These are phyloP conservation scores for Scomber scombrus DNA, from an alignment of 2,113 vertebrate genomes.

Conservation along the genomic window DNA sequence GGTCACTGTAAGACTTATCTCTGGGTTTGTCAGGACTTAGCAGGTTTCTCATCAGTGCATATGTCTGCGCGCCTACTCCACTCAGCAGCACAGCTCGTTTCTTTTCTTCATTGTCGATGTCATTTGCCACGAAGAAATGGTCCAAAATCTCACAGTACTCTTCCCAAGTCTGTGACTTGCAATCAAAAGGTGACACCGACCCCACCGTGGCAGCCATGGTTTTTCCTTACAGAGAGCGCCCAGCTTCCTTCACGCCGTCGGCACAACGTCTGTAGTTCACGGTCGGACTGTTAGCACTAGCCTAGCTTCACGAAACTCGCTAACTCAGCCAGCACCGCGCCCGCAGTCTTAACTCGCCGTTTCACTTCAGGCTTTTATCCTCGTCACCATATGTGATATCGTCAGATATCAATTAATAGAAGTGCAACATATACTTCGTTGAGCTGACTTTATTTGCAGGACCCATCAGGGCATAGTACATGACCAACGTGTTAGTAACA, in stretches of 20 bases:
- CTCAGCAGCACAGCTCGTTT: constrained; percentile 32
- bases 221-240: neutral
- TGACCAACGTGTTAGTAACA: too few species aligned
- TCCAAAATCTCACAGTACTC: constrained; percentile 36
- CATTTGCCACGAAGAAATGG: constrained; percentile 31
- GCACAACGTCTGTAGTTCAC: too few species aligned
- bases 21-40: constrained; percentile 19
- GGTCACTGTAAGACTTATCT: constrained; percentile 8
- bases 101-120: constrained; percentile 6
- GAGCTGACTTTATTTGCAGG: too few species aligned
- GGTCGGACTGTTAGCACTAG: too few species aligned
- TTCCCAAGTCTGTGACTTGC: constrained; percentile 22
- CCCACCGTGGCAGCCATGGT: constrained; percentile 28
- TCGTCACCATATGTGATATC: constrained; percentile 4
- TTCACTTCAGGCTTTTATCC: neutral
- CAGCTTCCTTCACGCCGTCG: neutral
- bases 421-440: too few species aligned
- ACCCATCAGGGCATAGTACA: too few species aligned
- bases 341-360: too few species aligned
- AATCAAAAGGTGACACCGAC: constrained; percentile 22
- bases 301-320: too few species aligned
- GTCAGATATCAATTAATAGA: neutral
- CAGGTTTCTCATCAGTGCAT: constrained; percentile 31
- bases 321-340: too few species aligned
- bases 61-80: constrained; percentile 6